These are phyloP conservation scores for Armadillidium nasatum DNA, from an alignment of 1,140 invertebrate genomes.

Conservation along the genomic window DNA sequence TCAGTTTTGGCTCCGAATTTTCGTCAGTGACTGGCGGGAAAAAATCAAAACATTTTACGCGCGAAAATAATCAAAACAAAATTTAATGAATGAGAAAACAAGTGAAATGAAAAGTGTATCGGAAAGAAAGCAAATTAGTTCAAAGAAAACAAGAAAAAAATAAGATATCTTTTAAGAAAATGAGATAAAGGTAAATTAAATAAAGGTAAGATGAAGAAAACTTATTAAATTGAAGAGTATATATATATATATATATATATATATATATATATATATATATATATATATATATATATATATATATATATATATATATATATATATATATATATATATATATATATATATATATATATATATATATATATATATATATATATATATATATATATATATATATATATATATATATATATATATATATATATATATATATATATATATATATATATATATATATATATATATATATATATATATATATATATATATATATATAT, in stretches of 20 bases:
- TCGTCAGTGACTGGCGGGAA: too few species aligned
- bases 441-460: conserved; percentile 25
- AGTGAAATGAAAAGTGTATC: too few species aligned
- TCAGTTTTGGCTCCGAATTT: background rate
- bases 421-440: conserved; percentile 18
- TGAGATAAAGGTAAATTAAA: background rate
- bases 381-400: conserved; percentile 12
- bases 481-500: conserved; percentile 1
- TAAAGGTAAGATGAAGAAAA: too few species aligned
- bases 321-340: conserved; percentile 27
- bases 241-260: too few species aligned
- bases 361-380: conserved; percentile 12
- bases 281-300: conserved; percentile 10
- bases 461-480: conserved; percentile 11
- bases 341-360: conserved; percentile 25
- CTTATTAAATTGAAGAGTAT: too few species aligned
- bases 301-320: conserved; percentile 27
- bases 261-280: conserved; percentile 23
- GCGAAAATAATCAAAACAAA: too few species aligned
- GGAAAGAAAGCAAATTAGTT: too few species aligned
- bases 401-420: conserved; percentile 23
- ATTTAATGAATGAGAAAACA: too few species aligned
- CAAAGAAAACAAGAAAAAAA: too few species aligned
- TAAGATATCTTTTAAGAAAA: too few species aligned
- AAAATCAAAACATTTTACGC: too few species aligned